These are phyloP conservation scores for Ptilodon capucinus DNA, from an alignment of 2,888 invertebrate genomes.

Conservation along the genomic window DNA sequence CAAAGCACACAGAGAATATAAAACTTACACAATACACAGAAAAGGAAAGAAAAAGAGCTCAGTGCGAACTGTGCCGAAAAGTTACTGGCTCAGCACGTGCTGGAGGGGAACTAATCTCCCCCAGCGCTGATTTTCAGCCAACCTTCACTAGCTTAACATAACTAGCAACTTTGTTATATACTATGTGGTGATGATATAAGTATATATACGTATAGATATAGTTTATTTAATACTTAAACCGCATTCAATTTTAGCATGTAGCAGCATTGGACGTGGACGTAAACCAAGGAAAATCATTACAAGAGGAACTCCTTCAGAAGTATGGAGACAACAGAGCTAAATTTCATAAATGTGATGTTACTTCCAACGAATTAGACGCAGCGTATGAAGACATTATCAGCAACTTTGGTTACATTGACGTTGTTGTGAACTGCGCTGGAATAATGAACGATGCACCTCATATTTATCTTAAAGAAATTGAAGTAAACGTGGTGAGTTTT, in stretches of 20 bases:
- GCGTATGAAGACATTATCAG: constrained; percentile 45
- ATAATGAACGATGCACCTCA: constrained; percentile 62
- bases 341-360: constrained; percentile 58
- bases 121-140: too few species aligned
- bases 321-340: constrained; percentile 41
- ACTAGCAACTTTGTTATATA: too few species aligned
- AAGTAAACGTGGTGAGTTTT: constrained; percentile 62
- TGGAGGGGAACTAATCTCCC: too few species aligned
- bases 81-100: too few species aligned
- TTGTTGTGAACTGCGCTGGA: constrained; percentile 65
- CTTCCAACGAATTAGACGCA: constrained; percentile 41
- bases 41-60: too few species aligned
- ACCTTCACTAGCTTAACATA: too few species aligned
- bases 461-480: constrained; percentile 55
- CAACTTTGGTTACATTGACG: constrained; percentile 55
- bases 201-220: too few species aligned
- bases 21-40: too few species aligned
- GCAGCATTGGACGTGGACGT: constrained; percentile 50
- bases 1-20: too few species aligned
- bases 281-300: constrained; percentile 37
- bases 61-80: too few species aligned
- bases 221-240: too few species aligned
- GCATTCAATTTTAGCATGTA: constrained; percentile 51
- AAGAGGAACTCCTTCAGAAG: constrained; percentile 40
- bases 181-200: too few species aligned